Base-by-base conservation (phyloP, 2,888 invertebrate species). In the Blomia tropicalis region DNA sequence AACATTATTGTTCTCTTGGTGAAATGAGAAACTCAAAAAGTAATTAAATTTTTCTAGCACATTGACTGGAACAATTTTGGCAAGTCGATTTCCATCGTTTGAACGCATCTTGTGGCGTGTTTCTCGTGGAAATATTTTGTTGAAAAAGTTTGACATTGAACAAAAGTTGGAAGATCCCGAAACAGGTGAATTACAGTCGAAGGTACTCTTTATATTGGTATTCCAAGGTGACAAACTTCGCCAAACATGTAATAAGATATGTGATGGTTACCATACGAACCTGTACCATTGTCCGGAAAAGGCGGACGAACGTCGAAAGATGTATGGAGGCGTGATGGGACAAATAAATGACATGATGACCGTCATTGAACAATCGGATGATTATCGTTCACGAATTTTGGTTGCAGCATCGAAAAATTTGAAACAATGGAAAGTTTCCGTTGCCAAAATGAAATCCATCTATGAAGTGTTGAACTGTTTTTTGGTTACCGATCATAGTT, bases 201-300 rank as follows among this genome's bases (percentile, higher is more conserved):
- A 71, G 66, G 66, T 66, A 5, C 70, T 71, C 1, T 71, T 71
- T 65, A 68, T 71, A 58, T 66, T 71, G 60, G 71, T 71, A 66
- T 71, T 70, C 68, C 71, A 71, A 69, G 71, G 71, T 3, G 71
- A 71, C n/a, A 69, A 70, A 60, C 63, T 71, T 63, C 71, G 70
- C 65, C 65, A 63, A 14, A 67, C 69, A 56, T 70, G 71, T 22
- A 69, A 70, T 65, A 71, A 71, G 64, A 71, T 71, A 36, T 71
- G 70, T 54, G 70, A 71, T 51, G 71, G 73, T 27, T 98, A 96
- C 78, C 84, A 93, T 64, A 96, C 96, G 1, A 95, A 93, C 0
- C 78, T 96, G 47, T 98, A 98, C 78, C 96, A 96, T 0, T 98
- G 96, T 73, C 96, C 96, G 0, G 96, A 96, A 74, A 90, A 92